These are phyloP conservation scores for Hydropotes inermis DNA, from an alignment of 2,113 vertebrate species.

Conservation along the genomic window DNA sequence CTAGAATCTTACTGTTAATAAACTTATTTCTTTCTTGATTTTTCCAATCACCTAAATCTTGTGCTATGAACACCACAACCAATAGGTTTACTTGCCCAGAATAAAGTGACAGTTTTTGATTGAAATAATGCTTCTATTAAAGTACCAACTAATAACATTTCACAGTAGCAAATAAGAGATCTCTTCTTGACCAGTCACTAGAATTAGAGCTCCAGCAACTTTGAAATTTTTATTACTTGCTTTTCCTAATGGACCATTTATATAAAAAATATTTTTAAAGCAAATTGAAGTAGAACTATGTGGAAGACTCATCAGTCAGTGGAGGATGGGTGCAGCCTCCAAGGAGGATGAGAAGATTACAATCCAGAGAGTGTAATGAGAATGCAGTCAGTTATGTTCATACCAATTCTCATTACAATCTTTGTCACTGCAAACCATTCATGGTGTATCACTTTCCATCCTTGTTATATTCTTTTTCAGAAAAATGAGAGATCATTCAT, in stretches of 20 bases:
- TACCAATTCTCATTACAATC: conserved; percentile 29
- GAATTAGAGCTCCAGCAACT: conserved; percentile 33
- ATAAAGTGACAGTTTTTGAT: not conserved
- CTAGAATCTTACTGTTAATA: not conserved
- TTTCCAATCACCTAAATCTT: not conserved
- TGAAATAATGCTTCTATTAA: not conserved
- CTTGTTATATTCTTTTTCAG: conserved; percentile 52
- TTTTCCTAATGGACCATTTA: conserved; percentile 39
- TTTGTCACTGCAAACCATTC: conserved; percentile 34
- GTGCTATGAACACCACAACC: not conserved
- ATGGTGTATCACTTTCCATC: conserved; percentile 36
- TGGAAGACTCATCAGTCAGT: not conserved
- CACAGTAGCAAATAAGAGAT: conserved; percentile 30
- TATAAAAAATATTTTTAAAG: conserved; percentile 37
- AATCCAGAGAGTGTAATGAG: conserved; percentile 50
- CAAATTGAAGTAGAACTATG: not conserved
- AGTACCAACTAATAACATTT: not conserved
- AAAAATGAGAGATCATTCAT: conserved; percentile 56
- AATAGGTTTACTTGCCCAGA: not conserved
- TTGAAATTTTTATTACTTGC: conserved; percentile 8
- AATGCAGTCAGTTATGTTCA: not conserved
- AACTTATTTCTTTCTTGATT: not conserved
- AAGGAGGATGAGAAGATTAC: conserved; percentile 31
- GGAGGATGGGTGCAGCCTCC: not conserved
- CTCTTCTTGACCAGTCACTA: conserved; percentile 14